These are phyloP conservation scores for Brachionichthys hirsutus DNA, from an alignment of 2,113 vertebrate genomes.

Conservation along the genomic window DNA sequence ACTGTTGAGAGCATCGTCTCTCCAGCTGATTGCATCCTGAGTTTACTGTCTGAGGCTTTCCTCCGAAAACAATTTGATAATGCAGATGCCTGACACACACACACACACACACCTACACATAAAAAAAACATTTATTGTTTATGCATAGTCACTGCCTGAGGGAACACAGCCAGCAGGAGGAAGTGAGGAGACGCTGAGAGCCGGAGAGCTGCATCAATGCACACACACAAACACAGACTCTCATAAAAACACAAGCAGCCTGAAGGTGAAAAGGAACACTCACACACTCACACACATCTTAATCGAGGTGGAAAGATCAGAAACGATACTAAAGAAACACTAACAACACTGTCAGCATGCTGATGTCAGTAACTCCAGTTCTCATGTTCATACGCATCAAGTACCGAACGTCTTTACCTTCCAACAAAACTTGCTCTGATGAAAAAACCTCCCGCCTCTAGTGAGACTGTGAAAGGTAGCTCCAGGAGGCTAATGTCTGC, in stretches of 20 bases:
- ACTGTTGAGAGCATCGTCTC: constrained; percentile 8
- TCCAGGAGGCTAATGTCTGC: constrained; percentile 24
- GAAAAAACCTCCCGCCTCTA: constrained; percentile 1
- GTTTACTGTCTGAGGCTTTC: constrained; percentile 11
- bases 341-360: neutral
- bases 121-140: constrained; percentile 37
- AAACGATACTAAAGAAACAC: neutral
- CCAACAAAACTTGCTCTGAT: neutral
- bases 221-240: constrained; percentile 1
- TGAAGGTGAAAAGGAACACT: constrained; percentile 31
- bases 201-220: no score
- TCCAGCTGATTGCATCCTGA: constrained; percentile 15
- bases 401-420: constrained; percentile 3
- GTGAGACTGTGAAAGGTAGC: constrained; percentile 7
- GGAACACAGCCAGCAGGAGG: constrained; percentile 56
- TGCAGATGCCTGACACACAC: constrained; percentile 23
- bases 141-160: constrained; percentile 62
- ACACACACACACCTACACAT: constrained; percentile 15
- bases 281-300: constrained; percentile 14
- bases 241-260: constrained; percentile 29
- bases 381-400: neutral
- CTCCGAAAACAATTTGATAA: constrained; percentile 16
- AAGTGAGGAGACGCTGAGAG: constrained; percentile 31
- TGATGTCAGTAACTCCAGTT: neutral
- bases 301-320: constrained; percentile 22